Base-by-base conservation (phyloP, 2,888 invertebrate genomes). In the Atethmia centrago region DNA sequence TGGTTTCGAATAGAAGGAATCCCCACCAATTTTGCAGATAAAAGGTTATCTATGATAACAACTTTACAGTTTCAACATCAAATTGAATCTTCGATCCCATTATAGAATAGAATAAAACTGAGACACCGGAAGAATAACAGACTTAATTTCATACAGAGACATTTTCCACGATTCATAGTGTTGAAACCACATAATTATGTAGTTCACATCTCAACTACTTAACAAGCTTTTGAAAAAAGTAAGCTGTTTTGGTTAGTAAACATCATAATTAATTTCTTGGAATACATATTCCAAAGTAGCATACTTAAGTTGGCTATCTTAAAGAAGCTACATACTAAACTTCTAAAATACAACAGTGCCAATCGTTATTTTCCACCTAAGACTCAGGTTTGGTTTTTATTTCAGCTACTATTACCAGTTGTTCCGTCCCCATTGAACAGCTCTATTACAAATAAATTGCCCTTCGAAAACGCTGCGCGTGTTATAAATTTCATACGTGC, bases 401-500 rank as follows among this genome's bases (percentile, higher is more conserved):
- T 68, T 47, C 53, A 66, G 56, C 61, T 82, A 84, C 86, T 86
- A 86, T 88, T 89, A 86, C 85, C 83, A 81, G 84, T 87, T 83
- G 86, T 85, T 81, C 86, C 82, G 78, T 68, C 91, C 93, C 92
- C 86, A 91, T 90, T 89, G 89, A 91, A 92, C 91, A 77, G 92
- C 93, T 94, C 94, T 94, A 96, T 96, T 95, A 96, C 94, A 95
- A 95, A 96, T 96, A 96, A 95, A 96, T 96, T 95, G 95, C 95
- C 95, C 92, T 93, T 92, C 93, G 93, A 93, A 93, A 94, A 92
- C 91, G 93, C 90, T 94, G 91, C 93, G 93, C 92, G 93, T 93
- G 95, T 94, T 96, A 96, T 95, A 96, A 95, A 95, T 95, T 95
- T 95, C 95, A 96, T 96, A 96, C 96, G 95, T 96, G 96, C 96